phyloP scores from a whole-genome alignment of 1,140 invertebrate species.

The Ceratitis capitata region DNA sequence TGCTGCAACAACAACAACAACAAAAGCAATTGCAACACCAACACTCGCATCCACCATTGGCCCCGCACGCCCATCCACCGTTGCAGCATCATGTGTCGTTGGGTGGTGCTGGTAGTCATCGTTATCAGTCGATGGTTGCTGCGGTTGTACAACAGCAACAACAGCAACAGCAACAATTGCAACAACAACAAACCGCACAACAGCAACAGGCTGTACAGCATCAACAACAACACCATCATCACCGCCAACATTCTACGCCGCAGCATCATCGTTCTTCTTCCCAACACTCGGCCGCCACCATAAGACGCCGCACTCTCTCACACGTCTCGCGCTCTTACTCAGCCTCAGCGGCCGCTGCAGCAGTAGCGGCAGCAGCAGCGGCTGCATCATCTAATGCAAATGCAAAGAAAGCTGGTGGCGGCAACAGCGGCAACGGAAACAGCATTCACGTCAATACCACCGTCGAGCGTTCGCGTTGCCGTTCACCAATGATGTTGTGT shows the following conservation, averaged over 20 bases:
- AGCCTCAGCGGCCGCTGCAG: constrained; percentile 50
- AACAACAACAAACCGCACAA: constrained; percentile 7
- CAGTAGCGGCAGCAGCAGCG: not conserved
- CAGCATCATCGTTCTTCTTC: constrained; percentile 46
- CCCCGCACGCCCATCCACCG: constrained; percentile 53
- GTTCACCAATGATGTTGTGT: constrained; percentile 79
- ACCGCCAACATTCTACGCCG: constrained; percentile 50
- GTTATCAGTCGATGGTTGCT: constrained; percentile 42
- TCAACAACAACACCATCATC: constrained; percentile 50
- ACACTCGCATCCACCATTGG: constrained; percentile 45
- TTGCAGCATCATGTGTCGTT: constrained; percentile 61
- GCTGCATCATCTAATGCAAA: not conserved
- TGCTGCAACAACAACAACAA: not conserved
- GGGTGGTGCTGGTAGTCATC: constrained; percentile 48
- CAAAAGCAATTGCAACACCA: constrained; percentile 47
- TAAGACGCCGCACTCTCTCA: constrained; percentile 58
- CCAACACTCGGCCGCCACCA: constrained; percentile 50
- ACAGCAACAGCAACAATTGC: constrained; percentile 47
- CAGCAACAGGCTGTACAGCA: constrained; percentile 37
- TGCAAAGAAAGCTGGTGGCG: not conserved
- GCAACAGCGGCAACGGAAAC: not conserved
- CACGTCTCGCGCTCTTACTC: constrained; percentile 61
- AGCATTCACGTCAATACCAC: constrained; percentile 46
- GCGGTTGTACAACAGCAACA: constrained; percentile 13
- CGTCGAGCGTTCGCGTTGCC: constrained; percentile 67